Percentiles rank a stretch among this genome's conserved stretches.
Evolutionary conservation across 1,140 invertebrate genomes (phyloP).

Genomic region (Pinna nobilis): DNA sequence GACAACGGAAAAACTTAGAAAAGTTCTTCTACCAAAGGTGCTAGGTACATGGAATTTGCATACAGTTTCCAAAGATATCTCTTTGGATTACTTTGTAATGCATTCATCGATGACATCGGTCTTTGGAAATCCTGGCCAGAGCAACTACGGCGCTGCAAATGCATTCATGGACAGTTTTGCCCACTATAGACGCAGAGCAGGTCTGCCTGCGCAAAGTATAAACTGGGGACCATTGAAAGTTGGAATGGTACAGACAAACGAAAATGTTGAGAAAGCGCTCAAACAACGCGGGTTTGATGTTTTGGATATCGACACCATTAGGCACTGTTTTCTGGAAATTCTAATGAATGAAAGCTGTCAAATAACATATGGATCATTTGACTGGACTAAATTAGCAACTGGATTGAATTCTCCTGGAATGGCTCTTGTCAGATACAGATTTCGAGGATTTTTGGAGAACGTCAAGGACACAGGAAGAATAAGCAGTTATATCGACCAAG

Average conservation of each 20-base stretch:
- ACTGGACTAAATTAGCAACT: neutral
- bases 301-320: neutral
- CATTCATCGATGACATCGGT: constrained; percentile 55
- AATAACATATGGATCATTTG: constrained; percentile 3
- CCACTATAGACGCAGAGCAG: constrained; percentile 44
- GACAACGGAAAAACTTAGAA: constrained; percentile 45
- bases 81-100: constrained; percentile 56
- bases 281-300: neutral
- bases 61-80: constrained; percentile 8
- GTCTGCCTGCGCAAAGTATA: constrained; percentile 46
- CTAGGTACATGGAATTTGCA: constrained; percentile 65
- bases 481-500: neutral
- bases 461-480: neutral
- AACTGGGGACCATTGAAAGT: constrained; percentile 57
- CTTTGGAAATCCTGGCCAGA: constrained; percentile 55
- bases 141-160: constrained; percentile 57
- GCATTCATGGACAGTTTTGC: constrained; percentile 56
- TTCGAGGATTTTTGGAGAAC: too few relatives aligned
- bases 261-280: neutral
- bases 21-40: constrained; percentile 55
- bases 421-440: too few relatives aligned
- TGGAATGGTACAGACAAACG: constrained; percentile 40
- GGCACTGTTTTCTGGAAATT: neutral
- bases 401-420: neutral
- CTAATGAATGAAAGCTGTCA: constrained; percentile 7